Base-by-base conservation (phyloP, 2,888 invertebrate genomes). In the Geotrupes spiniger region DNA sequence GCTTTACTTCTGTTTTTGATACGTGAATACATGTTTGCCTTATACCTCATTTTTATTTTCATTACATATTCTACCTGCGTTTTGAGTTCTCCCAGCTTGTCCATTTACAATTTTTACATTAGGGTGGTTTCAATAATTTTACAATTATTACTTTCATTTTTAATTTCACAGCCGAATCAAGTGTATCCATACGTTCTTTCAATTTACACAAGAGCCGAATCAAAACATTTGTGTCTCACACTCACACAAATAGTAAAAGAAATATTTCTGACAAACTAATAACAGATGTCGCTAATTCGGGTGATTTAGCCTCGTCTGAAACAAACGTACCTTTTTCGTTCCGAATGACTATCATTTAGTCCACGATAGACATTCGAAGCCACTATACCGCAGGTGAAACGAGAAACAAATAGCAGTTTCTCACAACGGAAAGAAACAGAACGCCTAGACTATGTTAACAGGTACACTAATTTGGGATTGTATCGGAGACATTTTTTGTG, bases 401-500 rank as follows among this genome's bases (percentile, higher is more conserved):
- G 28, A 28, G 27, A 41, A 25, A 15, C 21, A 27, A 25, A 14
- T 8, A 8, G 12, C 14, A 10, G 33, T 33, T 33, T 33, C 12
- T n/a, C 14, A 8, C 14, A 15, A 12, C 33, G 8, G 33, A 33
- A 33, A 33, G 15, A 15, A 33, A 33, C 33, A 15, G 33, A 33
- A 5, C 21, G 21, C 21, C 21, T 21, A 21, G 21, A 21, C 21
- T 21, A 21, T 6, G 21, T 14, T n/a, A n/a, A n/a, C 52, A 57
- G 53, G 54, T 55, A 56, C 51, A 59, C 45, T 56, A 59, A 58
- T 58, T 56, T 42, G 51, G 55, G 56, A 25, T 56, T 38, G 55
- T 53, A 58, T 58, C 58, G 55, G 51, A 57, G 58, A 60, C 58
- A 60, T 58, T 58, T 59, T 60, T 60, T 60, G 58, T 51, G 52